Base-by-base conservation (phyloP, 2,888 invertebrate genomes). In the Tipula confusa region DNA sequence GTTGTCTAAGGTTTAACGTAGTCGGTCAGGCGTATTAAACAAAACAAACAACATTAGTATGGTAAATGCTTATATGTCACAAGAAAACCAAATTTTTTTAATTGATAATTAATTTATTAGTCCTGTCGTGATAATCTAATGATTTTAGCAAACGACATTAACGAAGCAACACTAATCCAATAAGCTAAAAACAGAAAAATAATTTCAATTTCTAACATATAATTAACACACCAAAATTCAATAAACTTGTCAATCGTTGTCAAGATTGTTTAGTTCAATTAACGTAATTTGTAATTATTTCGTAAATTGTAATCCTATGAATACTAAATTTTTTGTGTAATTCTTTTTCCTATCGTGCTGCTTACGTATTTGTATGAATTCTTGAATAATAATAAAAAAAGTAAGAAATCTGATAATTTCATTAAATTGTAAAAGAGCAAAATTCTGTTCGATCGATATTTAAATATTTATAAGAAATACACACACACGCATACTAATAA, bases 201-300 rank as follows among this genome's bases (percentile, higher is more conserved):
- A 11, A 36, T 36, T 31, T 38, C 13, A 38, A 13, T 13, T 38
- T 38, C 38, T 38, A 43, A 43, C n/a, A 43, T 15, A 43, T 15
- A 43, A 43, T 43, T 43, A 43, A 43, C 43, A 43, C 5, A 43
- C 43, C 15, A 64, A 64, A 24, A 24, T 64, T 64, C 64, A 64
- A 64, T 64, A 64, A 64, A 64, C 64, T 64, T 64, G 64, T 64
- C 64, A 64, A 64, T 64, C 64, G 64, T 64, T 64, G 24, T 64
- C 64, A 64, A 24, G 64, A 64, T 11, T 64, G 64, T 64, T 64
- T 24, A 24, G 24, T 64, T 64, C 64, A 64, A 64, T 64, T 64
- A 64, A 64, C 7, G 9, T 24, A 64, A 64, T 64, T 64, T 64
- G 7, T 64, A 64, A 64, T 64, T 64, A 64, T 64, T 24, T 64